Evolutionary conservation across 2,113 vertebrate genomes (phyloP).

Genomic region (Cyprinodon variegatus): DNA sequence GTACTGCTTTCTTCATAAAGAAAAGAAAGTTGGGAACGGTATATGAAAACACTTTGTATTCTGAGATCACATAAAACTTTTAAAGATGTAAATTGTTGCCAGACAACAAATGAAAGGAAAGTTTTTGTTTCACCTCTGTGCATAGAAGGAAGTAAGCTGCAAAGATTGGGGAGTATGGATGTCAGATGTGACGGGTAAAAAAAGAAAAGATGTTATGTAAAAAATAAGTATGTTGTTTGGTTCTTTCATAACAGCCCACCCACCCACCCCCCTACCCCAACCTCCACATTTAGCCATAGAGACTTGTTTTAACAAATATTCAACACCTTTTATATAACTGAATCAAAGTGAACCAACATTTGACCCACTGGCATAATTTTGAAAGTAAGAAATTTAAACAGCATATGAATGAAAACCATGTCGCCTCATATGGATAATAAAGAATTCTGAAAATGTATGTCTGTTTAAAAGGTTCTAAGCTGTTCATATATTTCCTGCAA

Average conservation of each 20-base stretch:
- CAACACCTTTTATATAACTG: not conserved
- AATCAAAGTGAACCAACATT: not conserved
- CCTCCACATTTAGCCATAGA: too few species aligned
- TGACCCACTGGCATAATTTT: not conserved
- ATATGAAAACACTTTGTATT: not conserved
- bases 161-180: not conserved
- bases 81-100: slow-evolving; percentile 1
- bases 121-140: not conserved
- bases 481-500: not conserved
- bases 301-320: not conserved
- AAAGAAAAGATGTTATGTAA: not conserved
- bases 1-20: not conserved
- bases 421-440: not conserved
- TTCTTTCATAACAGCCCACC: not conserved
- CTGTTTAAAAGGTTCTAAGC: not conserved
- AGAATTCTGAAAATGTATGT: not conserved
- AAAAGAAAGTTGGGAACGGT: not conserved
- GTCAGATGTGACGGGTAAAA: not conserved
- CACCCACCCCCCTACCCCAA: too few species aligned
- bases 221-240: not conserved
- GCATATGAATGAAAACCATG: not conserved
- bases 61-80: not conserved
- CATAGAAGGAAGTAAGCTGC: not conserved
- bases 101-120: not conserved
- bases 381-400: not conserved